Evolutionary conservation across 1,140 invertebrate species (phyloP).

Genomic region (Pseudomyrmex sp.): DNA sequence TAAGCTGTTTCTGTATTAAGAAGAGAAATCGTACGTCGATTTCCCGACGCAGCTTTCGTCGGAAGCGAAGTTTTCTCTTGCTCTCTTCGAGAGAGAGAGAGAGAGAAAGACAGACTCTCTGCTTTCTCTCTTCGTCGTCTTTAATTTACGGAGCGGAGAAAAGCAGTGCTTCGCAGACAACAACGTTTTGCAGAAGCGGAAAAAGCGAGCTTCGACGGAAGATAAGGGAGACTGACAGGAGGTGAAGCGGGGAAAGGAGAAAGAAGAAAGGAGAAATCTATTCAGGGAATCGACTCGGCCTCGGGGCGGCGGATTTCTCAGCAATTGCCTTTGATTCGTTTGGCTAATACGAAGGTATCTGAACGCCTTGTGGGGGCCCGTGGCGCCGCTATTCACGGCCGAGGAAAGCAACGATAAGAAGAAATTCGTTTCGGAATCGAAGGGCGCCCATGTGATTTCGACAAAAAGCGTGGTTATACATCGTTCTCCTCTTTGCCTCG

Average conservation of each 20-base stretch:
- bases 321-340: slow-evolving; percentile 73
- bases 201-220: slow-evolving; percentile 19
- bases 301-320: slow-evolving; percentile 57
- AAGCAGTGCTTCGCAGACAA: slow-evolving; percentile 64
- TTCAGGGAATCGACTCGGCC: slow-evolving; percentile 63
- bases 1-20: slow-evolving; percentile 21
- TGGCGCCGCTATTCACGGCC: slow-evolving; percentile 32
- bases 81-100: background rate
- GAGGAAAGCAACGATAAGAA: slow-evolving; percentile 15
- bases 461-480: slow-evolving; percentile 3
- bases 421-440: slow-evolving; percentile 6
- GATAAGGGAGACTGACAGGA: background rate
- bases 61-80: background rate
- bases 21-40: slow-evolving; percentile 8
- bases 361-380: slow-evolving; percentile 57
- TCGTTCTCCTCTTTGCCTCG: background rate
- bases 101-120: no score
- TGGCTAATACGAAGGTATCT: slow-evolving; percentile 68
- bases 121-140: background rate
- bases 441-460: slow-evolving; percentile 11
- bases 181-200: slow-evolving; percentile 59
- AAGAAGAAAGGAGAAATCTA: slow-evolving; percentile 45
- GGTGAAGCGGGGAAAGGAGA: slow-evolving; percentile 21
- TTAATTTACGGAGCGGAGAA: slow-evolving; percentile 21
- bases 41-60: slow-evolving; percentile 6